These are phyloP conservation scores for Melanotaenia duboulayi DNA, from an alignment of 2,113 vertebrate genomes.

Conservation along the genomic window DNA sequence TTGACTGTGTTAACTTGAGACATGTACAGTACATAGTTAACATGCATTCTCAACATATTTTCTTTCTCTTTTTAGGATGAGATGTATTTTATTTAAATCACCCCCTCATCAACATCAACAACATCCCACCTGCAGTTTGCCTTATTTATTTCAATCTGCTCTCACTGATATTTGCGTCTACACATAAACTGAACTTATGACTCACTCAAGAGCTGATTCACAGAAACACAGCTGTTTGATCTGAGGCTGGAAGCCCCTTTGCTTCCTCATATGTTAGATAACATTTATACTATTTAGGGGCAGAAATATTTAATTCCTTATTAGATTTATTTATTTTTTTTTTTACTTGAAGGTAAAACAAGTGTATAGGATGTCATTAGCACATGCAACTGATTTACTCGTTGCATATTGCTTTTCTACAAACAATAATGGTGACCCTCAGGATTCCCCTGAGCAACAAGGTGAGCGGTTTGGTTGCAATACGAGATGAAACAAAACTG, in stretches of 20 bases:
- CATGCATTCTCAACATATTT: neutral
- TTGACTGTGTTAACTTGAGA: neutral
- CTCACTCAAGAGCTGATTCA: neutral
- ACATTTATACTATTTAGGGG: neutral
- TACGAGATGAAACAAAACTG: neutral
- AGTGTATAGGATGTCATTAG: too few relatives aligned
- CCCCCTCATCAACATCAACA: neutral
- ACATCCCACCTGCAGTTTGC: neutral
- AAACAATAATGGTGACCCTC: neutral
- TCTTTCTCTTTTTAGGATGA: too few relatives aligned
- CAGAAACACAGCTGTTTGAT: conserved; percentile 1
- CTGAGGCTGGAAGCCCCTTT: neutral
- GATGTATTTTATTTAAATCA: neutral
- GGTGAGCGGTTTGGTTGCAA: neutral
- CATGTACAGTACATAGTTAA: neutral
- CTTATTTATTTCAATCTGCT: neutral
- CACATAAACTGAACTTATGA: neutral
- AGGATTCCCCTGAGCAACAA: neutral
- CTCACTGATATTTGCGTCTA: neutral
- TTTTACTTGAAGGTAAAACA: neutral
- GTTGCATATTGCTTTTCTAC: neutral
- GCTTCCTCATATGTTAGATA: neutral
- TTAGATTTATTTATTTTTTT: too few relatives aligned
- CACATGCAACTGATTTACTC: neutral
- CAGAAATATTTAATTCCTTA: neutral